A percentile compares a stretch with the other conserved stretches of the same genome.
These are phyloP conservation scores for Cyprinodon variegatus DNA, from an alignment of 2,113 vertebrate species.

Conservation along the genomic window DNA sequence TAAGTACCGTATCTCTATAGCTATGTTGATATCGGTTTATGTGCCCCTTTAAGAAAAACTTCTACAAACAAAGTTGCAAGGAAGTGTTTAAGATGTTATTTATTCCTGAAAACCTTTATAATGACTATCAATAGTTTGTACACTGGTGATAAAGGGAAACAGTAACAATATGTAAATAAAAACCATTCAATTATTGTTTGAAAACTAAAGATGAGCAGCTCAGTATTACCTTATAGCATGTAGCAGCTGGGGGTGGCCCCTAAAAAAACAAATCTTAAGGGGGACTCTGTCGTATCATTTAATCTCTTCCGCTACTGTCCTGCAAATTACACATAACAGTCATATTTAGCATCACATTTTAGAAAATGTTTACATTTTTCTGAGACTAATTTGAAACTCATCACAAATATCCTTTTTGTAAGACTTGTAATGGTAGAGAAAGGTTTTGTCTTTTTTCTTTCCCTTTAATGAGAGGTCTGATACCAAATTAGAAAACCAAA, in stretches of 20 bases:
- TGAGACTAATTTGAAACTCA: not conserved
- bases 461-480: not conserved
- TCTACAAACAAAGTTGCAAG: slow-evolving; percentile 23
- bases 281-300: not conserved
- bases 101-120: slow-evolving; percentile 92
- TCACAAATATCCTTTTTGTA: not conserved
- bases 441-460: not conserved
- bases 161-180: slow-evolving; percentile 62
- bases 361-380: not conserved
- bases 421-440: no score
- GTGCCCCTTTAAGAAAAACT: no score
- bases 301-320: not conserved
- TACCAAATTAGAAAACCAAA: not conserved
- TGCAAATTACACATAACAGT: not conserved
- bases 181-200: slow-evolving; percentile 37
- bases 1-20: no score
- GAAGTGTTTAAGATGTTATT: slow-evolving; percentile 62
- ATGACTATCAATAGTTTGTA: slow-evolving; percentile 91
- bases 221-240: slow-evolving; percentile 52
- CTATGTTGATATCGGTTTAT: no score
- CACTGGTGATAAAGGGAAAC: slow-evolving; percentile 73
- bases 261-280: not conserved
- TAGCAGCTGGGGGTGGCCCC: slow-evolving; percentile 70
- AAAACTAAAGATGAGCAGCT: slow-evolving; percentile 80
- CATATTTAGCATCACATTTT: not conserved